Evolutionary conservation across 92 coral and sea anemone species (phyloP).

Genomic region (Siderastrea radians): DNA sequence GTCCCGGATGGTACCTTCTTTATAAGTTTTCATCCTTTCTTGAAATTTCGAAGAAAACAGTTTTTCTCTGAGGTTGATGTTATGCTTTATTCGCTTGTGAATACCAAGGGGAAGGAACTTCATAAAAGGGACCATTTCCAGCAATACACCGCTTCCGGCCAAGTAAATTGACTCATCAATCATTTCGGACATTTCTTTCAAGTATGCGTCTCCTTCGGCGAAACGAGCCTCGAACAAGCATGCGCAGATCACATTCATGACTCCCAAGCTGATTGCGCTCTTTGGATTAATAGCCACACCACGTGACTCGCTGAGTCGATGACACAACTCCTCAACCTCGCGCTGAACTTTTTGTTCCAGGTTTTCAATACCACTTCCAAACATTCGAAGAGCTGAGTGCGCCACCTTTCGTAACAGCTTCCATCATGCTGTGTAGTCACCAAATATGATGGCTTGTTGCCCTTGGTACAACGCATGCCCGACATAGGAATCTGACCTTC

Average conservation of each 20-base stretch:
- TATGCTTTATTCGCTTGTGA: slow-evolving; percentile 56
- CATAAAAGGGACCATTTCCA: slow-evolving; percentile 78
- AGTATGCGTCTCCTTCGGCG: slow-evolving; percentile 62
- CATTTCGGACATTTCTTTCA: slow-evolving; percentile 58
- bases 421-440: slow-evolving; percentile 58
- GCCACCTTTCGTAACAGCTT: slow-evolving; percentile 63
- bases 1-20: slow-evolving; percentile 58
- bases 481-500: slow-evolving; percentile 56
- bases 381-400: slow-evolving; percentile 67
- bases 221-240: slow-evolving; percentile 73
- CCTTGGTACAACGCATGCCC: slow-evolving; percentile 31
- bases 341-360: slow-evolving; percentile 48
- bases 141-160: slow-evolving; percentile 50
- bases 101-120: slow-evolving; percentile 61
- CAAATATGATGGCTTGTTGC: slow-evolving; percentile 44
- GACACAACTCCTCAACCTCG: slow-evolving; percentile 59
- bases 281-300: slow-evolving; percentile 74
- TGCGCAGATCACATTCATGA: slow-evolving; percentile 74
- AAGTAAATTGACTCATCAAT: slow-evolving; percentile 63
- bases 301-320: slow-evolving; percentile 39
- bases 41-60: slow-evolving; percentile 52
- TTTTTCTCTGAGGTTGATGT: slow-evolving; percentile 48
- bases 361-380: slow-evolving; percentile 50
- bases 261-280: slow-evolving; percentile 41
- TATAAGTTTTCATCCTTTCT: slow-evolving; percentile 56